Conservation (phyloP, 2,888 invertebrate genomes). For the Platerodrilus igneus region DNA sequence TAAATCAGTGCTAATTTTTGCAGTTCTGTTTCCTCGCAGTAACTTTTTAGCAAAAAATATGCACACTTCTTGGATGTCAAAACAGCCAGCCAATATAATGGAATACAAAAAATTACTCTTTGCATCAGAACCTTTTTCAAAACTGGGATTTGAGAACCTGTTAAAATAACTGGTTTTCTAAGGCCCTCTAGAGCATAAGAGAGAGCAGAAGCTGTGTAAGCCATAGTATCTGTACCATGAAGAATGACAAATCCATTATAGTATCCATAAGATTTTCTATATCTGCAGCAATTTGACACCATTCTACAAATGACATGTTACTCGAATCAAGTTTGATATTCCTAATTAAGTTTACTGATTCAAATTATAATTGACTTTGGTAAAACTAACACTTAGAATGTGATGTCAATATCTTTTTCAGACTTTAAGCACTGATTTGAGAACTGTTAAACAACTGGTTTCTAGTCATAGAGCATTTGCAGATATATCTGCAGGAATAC, state of each 20-base stretch:
- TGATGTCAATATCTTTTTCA: no score
- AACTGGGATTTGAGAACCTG: conserved; percentile 94
- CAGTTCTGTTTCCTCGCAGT: conserved; percentile 82
- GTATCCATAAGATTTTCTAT: no score
- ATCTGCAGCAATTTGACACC: conserved; percentile 83
- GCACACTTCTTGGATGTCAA: conserved; percentile 88
- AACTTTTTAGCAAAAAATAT: conserved; percentile 86
- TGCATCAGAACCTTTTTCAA: conserved; percentile 90
- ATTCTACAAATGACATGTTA: conserved; percentile 88
- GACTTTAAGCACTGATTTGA: no score
- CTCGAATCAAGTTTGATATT: no score
- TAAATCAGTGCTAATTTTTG: conserved; percentile 67
- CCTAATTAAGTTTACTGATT: no score
- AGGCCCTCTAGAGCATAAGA: conserved; percentile 96
- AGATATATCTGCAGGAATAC: no score
- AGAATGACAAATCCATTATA: conserved; percentile 93
- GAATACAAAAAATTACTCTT: conserved; percentile 89
- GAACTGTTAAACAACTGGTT: no score
- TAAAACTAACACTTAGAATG: no score
- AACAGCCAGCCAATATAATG: conserved; percentile 82
- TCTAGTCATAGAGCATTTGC: no score
- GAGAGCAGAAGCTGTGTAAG: conserved; percentile 92
- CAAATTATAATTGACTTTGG: no score
- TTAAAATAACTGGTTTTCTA: conserved; percentile 88
- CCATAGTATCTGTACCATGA: conserved; percentile 94